Evolutionary conservation across 1,140 invertebrate genomes (phyloP).

Genomic region (Microvelia longipes): DNA sequence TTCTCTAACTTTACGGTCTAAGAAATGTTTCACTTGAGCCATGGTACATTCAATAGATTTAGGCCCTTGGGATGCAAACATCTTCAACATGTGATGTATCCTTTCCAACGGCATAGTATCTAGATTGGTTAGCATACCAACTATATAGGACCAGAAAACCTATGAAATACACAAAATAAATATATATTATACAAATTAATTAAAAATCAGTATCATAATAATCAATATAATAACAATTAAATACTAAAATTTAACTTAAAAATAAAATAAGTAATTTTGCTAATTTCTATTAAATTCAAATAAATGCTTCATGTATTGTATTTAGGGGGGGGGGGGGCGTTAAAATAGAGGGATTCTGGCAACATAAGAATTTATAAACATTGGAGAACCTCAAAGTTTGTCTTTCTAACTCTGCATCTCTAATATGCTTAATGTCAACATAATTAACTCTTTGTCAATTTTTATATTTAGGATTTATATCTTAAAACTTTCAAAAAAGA

Average conservation of each 20-base stretch:
- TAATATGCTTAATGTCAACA: too few species aligned
- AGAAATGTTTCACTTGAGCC: conserved; percentile 72
- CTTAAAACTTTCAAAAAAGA: too few species aligned
- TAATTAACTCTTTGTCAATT: too few species aligned
- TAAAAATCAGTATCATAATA: too few species aligned
- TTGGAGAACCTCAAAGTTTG: too few species aligned
- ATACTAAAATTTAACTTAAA: background rate
- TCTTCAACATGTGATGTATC: conserved; percentile 92
- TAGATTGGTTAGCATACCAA: conserved; percentile 90
- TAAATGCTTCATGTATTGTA: too few species aligned
- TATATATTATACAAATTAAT: background rate
- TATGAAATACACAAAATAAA: conserved; percentile 25
- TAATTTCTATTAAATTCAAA: conserved; percentile 12
- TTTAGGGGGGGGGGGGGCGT: too few species aligned
- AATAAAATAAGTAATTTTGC: background rate
- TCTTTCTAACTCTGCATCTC: too few species aligned
- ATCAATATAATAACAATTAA: background rate
- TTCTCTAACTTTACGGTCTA: conserved; percentile 83
- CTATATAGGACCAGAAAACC: conserved; percentile 91
- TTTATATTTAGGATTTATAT: too few species aligned
- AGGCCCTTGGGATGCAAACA: conserved; percentile 82
- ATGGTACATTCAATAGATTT: conserved; percentile 71
- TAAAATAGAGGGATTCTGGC: too few species aligned
- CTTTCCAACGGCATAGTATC: conserved; percentile 81
- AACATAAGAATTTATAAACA: too few species aligned